These are phyloP conservation scores for Bombycilla garrulus DNA, from an alignment of 2,113 vertebrate species.

Conservation along the genomic window DNA sequence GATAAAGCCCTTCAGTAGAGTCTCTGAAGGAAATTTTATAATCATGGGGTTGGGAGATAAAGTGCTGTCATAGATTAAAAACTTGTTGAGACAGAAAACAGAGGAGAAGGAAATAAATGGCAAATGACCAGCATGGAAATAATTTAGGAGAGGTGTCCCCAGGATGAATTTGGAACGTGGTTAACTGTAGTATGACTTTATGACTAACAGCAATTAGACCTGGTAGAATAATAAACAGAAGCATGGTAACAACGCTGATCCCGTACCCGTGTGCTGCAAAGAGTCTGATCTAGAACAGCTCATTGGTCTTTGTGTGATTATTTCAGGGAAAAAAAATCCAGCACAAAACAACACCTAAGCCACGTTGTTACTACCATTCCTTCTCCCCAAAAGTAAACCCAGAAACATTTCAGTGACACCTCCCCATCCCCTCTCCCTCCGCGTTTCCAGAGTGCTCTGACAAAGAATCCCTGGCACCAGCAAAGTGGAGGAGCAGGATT, in stretches of 20 bases:
- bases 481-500: constrained; percentile 39
- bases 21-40: constrained; percentile 72
- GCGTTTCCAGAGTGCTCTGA: neutral
- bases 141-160: constrained; percentile 63
- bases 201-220: constrained; percentile 47
- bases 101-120: constrained; percentile 66
- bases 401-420: neutral
- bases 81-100: constrained; percentile 72
- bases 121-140: constrained; percentile 69
- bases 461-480: neutral
- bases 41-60: constrained; percentile 69
- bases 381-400: neutral
- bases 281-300: neutral
- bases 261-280: neutral
- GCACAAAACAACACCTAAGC: neutral
- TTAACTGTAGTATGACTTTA: constrained; percentile 51
- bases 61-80: constrained; percentile 71
- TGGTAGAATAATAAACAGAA: constrained; percentile 38
- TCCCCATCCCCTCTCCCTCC: neutral
- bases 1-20: constrained; percentile 69
- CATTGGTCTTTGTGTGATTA: neutral
- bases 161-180: constrained; percentile 60
- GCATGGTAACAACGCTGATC: neutral
- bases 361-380: neutral
- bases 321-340: neutral